Conservation (phyloP, 2,888 invertebrate species). For the Griposia aprilina region DNA sequence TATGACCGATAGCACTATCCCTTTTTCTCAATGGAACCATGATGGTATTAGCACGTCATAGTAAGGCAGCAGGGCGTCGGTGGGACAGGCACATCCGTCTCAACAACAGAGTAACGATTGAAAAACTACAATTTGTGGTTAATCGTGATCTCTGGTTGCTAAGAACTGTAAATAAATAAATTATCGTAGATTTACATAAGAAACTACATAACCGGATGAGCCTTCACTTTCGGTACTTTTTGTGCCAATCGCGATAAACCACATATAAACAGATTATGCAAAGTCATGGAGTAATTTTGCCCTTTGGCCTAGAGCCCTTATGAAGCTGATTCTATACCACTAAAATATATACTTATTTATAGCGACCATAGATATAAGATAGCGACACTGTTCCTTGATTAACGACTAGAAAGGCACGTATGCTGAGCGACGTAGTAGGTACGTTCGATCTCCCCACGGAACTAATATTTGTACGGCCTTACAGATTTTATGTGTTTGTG, state of each 20-base stretch:
- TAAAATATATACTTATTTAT: not conserved
- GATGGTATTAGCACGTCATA: too few species aligned
- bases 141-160: constrained; percentile 40
- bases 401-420: constrained; percentile 3
- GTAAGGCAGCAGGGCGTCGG: too few species aligned
- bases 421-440: not conserved
- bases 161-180: constrained; percentile 26
- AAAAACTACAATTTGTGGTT: constrained; percentile 53
- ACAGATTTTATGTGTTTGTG: constrained; percentile 32
- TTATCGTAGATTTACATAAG: constrained; percentile 37
- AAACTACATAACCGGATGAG: not conserved
- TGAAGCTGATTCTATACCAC: not conserved
- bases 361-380: not conserved
- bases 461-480: constrained; percentile 17
- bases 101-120: constrained; percentile 18
- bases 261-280: not conserved
- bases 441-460: constrained; percentile 12
- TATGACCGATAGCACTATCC: too few species aligned
- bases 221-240: not conserved
- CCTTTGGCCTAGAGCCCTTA: not conserved
- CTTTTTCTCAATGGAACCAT: too few species aligned
- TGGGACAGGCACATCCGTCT: constrained; percentile 42
- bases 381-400: not conserved
- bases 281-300: not conserved
- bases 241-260: constrained; percentile 10